Evolutionary conservation across 2,888 invertebrate species (phyloP).

Genomic region (Heterodera filipjevi): DNA sequence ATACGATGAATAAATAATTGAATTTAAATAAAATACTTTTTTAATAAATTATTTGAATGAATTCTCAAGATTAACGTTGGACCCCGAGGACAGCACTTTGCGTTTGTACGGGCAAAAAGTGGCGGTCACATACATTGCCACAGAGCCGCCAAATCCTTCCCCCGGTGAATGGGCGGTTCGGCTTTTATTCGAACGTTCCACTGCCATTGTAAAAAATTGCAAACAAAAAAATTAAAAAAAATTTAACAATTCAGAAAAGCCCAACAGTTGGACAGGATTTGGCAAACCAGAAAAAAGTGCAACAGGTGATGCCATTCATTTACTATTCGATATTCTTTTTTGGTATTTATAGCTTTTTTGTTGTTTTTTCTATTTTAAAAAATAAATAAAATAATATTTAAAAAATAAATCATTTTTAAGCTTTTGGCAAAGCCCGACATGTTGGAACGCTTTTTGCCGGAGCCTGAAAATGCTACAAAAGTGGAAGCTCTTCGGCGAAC

Average conservation of each 20-base stretch:
- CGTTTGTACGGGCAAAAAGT: conserved; percentile 80
- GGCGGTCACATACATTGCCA: conserved; percentile 79
- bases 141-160: conserved; percentile 78
- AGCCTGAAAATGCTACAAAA: conserved; percentile 72
- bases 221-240: background rate
- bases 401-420: conserved; percentile 69
- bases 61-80: conserved; percentile 42
- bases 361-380: too few relatives aligned
- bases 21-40: too few relatives aligned
- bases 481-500: conserved; percentile 75
- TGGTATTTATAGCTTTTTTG: too few relatives aligned
- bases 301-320: conserved; percentile 48
- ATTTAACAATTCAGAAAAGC: conserved; percentile 73
- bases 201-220: conserved; percentile 73
- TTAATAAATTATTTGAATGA: too few relatives aligned
- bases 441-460: conserved; percentile 74
- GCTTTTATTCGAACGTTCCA: conserved; percentile 81
- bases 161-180: conserved; percentile 80
- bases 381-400: too few relatives aligned
- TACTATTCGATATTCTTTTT: background rate
- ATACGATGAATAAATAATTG: too few relatives aligned
- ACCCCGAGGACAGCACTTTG: conserved; percentile 37
- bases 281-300: conserved; percentile 72
- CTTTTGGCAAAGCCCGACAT: conserved; percentile 78
- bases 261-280: conserved; percentile 82